A percentile compares a stretch with the other conserved stretches of the same genome.
Evolutionary conservation across 2,113 vertebrate genomes (phyloP).

Genomic region (Plecturocebus donacophilus): DNA sequence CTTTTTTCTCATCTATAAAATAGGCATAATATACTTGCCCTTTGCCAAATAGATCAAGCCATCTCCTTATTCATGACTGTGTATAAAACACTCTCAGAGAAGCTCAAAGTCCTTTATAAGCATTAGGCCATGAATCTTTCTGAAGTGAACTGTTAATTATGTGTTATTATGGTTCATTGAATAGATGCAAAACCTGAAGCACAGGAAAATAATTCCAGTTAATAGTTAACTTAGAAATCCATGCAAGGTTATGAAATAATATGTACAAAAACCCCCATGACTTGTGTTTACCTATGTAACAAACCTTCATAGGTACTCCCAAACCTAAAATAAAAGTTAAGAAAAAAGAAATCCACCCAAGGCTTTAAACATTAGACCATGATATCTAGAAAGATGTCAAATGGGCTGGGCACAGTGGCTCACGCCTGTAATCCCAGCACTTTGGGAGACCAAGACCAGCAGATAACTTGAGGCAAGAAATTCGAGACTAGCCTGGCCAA

Average conservation of each 20-base stretch:
- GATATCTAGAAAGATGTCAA: background rate
- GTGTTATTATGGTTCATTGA: conserved; percentile 54
- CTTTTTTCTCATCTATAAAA: conserved; percentile 61
- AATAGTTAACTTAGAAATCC: conserved; percentile 54
- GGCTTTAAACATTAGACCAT: conserved; percentile 36
- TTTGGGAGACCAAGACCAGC: background rate
- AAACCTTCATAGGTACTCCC: no score
- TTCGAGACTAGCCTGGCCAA: background rate
- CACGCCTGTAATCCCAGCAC: background rate
- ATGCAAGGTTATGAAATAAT: background rate
- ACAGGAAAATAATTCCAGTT: conserved; percentile 37
- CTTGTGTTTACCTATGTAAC: no score
- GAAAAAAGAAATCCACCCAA: background rate
- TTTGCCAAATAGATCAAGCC: conserved; percentile 24
- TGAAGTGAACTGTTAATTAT: conserved; percentile 69
- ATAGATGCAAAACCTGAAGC: conserved; percentile 37
- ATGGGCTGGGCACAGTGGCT: background rate
- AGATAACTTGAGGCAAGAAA: background rate
- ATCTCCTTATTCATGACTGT: conserved; percentile 42
- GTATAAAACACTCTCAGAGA: conserved; percentile 52
- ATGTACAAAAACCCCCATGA: no score
- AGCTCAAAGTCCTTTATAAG: conserved; percentile 70
- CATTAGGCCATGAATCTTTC: conserved; percentile 60
- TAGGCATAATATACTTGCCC: background rate
- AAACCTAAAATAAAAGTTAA: no score